phyloP scores from a whole-genome alignment of 2,113 vertebrate genomes.

The Pristiophorus japonicus region DNA sequence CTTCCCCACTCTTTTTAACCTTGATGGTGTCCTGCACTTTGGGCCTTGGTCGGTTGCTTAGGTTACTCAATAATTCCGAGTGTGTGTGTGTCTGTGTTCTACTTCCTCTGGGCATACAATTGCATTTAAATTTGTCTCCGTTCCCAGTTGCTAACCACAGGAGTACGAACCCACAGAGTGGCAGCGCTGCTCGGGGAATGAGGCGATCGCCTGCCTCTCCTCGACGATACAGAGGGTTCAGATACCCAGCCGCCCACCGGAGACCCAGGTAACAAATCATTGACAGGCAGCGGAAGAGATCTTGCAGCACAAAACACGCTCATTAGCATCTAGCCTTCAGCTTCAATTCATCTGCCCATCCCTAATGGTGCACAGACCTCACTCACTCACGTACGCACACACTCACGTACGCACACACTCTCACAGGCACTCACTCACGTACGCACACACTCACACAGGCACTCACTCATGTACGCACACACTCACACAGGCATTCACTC shows the following conservation, averaged over 20 bases:
- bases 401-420: background rate
- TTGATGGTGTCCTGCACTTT: background rate
- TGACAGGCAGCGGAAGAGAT: too few relatives aligned
- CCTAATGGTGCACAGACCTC: background rate
- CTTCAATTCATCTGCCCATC: background rate
- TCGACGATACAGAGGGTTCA: background rate
- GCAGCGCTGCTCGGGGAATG: background rate
- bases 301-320: background rate
- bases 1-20: background rate
- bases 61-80: background rate
- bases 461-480: too few relatives aligned
- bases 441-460: too few relatives aligned
- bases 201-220: background rate
- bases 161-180: background rate
- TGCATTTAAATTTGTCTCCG: background rate
- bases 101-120: background rate
- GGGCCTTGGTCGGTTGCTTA: background rate
- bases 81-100: background rate
- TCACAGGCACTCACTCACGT: background rate
- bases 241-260: background rate
- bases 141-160: too few relatives aligned
- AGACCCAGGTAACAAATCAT: background rate
- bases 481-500: too few relatives aligned
- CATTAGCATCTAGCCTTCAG: background rate
- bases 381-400: too few relatives aligned